A percentile compares a stretch with the other conserved stretches of the same genome.
Evolutionary conservation across 2,888 invertebrate species (phyloP).

Genomic region (Conistra vaccinii): DNA sequence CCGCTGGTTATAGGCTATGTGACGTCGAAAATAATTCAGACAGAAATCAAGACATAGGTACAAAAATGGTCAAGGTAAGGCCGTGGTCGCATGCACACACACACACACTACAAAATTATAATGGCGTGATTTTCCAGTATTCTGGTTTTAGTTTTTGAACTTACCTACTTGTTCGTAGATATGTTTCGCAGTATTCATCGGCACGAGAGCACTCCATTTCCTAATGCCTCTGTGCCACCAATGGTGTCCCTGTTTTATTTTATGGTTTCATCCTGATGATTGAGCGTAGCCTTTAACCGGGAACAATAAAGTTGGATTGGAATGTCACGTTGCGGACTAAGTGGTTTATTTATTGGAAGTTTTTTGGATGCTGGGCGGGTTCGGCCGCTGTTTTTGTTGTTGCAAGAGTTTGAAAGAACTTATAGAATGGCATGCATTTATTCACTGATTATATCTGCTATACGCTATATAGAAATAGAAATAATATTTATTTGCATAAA

Average conservation of each 20-base stretch:
- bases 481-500: too few relatives aligned
- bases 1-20: too few relatives aligned
- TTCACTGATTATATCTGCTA: not conserved
- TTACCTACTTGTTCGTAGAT: too few relatives aligned
- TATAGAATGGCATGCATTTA: not conserved
- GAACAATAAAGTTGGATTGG: slow-evolving; percentile 60
- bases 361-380: slow-evolving; percentile 25
- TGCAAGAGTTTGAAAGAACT: slow-evolving; percentile 1
- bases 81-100: too few relatives aligned
- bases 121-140: too few relatives aligned
- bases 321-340: slow-evolving; percentile 57
- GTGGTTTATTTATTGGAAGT: slow-evolving; percentile 45
- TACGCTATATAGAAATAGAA: too few relatives aligned
- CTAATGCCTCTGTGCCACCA: not conserved
- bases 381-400: slow-evolving; percentile 28
- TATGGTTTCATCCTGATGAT: slow-evolving; percentile 60
- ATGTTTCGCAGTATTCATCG: not conserved
- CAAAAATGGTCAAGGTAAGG: too few relatives aligned
- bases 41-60: too few relatives aligned
- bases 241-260: slow-evolving; percentile 40
- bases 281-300: slow-evolving; percentile 40
- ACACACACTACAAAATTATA: too few relatives aligned
- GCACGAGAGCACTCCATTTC: slow-evolving; percentile 11
- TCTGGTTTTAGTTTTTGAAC: too few relatives aligned
- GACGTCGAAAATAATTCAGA: too few relatives aligned